Percentiles rank a stretch among this genome's conserved stretches.
Conservation (phyloP, 1,140 invertebrate species). For the Cyclargus thomasi region DNA sequence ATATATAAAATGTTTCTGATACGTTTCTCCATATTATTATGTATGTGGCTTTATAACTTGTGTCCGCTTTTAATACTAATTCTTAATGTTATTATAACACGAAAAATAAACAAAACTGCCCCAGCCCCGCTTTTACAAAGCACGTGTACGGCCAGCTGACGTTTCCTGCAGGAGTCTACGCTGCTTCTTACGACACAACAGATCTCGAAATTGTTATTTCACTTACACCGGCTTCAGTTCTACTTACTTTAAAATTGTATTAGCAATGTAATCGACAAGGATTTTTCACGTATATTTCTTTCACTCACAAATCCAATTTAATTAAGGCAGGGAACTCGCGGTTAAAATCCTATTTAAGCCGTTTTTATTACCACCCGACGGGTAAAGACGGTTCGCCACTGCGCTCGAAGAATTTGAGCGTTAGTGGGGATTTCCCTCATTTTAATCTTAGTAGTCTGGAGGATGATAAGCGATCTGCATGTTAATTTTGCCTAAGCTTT, state of each 20-base stretch:
- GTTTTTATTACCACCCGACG: slow-evolving; percentile 73
- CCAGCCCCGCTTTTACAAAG: slow-evolving; percentile 23
- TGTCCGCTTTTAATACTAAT: too few species aligned
- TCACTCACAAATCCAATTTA: slow-evolving; percentile 74
- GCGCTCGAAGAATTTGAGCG: slow-evolving; percentile 67
- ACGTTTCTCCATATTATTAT: too few species aligned
- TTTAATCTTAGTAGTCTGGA: slow-evolving; percentile 63
- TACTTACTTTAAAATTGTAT: background rate
- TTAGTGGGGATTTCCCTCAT: slow-evolving; percentile 58
- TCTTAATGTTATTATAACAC: too few species aligned
- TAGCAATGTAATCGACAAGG: slow-evolving; percentile 64
- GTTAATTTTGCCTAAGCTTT: slow-evolving; percentile 58
- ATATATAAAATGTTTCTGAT: too few species aligned
- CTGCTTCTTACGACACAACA: slow-evolving; percentile 10
- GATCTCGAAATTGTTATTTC: background rate
- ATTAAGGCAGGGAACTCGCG: slow-evolving; percentile 73
- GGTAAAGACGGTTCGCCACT: slow-evolving; percentile 67
- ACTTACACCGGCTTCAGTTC: background rate
- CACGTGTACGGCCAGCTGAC: slow-evolving; percentile 42
- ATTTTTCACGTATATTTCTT: slow-evolving; percentile 73
- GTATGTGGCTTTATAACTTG: too few species aligned
- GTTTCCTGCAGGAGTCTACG: slow-evolving; percentile 45
- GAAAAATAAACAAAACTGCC: background rate
- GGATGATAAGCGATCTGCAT: slow-evolving; percentile 62
- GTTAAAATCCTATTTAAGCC: slow-evolving; percentile 75